Evolutionary conservation across 2,797 vertebrate genomes (phyloP), one percentile per base, ranked within the genome.

Genomic region (Spatula versicolor): DNA sequence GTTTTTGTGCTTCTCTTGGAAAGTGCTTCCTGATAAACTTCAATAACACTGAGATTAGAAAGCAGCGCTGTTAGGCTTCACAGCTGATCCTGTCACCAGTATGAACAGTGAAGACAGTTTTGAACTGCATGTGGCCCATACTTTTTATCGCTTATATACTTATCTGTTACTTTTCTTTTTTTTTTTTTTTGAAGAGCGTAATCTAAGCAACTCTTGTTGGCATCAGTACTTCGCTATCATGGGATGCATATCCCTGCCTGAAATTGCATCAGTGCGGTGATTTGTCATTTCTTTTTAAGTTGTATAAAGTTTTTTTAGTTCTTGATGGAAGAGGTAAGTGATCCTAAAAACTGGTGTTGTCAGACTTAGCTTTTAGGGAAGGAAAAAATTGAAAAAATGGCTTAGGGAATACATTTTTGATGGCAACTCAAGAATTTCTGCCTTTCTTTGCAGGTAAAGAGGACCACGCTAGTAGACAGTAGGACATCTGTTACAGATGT

Each of bases 401-500:
- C 4, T 64, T 33, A 77, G 26, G 45, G 26, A 67, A 56, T 75
- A 33, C 5, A 17, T 41, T 68, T 88, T 67, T 74, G 2, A 17
- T 66, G 66, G 31, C n/a, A 71, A 54, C 72, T 93, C 22, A 93
- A 85, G 35, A 59, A 39, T 71, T 75, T 64, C 18, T 90, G 19
- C 25, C n/a, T 92, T 74, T 83, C 55, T 88, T 76, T 94, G 66
- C 95, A 99, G 99, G 99, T 99, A 37, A 99, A 99, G 97, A 99
- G 99, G 95, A 99, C 99, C 50, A 99, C 99, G 7, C 97, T 99
- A 13, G 99, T 99, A 89, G 99, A 99, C 97, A 99, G 99, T 69
- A 98, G 99, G 95, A 99, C 99, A 3, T 99, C 99, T 0, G 99
- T 99, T 92, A 99, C 99, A 2, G 99, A 99, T 95, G 99, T 99